Percentiles rank a stretch among this genome's conserved stretches.
Conservation (phyloP, 2,888 invertebrate genomes). For the Erannis defoliaria region DNA sequence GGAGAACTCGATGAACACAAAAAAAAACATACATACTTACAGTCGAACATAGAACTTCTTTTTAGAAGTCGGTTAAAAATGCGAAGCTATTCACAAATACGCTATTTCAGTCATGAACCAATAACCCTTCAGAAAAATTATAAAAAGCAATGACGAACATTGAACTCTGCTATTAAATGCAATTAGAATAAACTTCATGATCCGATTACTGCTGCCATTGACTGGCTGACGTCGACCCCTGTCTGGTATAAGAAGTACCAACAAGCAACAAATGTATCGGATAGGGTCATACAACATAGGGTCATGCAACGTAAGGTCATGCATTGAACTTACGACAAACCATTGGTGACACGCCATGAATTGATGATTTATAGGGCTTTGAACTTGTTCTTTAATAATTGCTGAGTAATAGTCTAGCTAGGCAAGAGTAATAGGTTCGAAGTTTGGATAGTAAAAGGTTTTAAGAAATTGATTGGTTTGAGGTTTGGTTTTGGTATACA, state of each 20-base stretch:
- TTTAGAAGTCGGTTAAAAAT: too few relatives aligned
- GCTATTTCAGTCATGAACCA: too few relatives aligned
- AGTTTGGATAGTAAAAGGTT: background rate
- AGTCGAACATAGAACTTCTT: too few relatives aligned
- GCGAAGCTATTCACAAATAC: too few relatives aligned
- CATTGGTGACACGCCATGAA: constrained; percentile 16
- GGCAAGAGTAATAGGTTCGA: background rate
- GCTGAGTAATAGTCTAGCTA: constrained; percentile 2
- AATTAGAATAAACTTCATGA: constrained; percentile 3
- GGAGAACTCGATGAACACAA: too few relatives aligned
- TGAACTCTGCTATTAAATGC: background rate
- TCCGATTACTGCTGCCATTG: constrained; percentile 15
- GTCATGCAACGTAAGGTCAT: constrained; percentile 16
- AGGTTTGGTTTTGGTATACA: too few relatives aligned
- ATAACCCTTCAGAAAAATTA: background rate
- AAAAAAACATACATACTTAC: too few relatives aligned
- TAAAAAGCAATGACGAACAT: background rate
- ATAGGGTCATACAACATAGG: constrained; percentile 12
- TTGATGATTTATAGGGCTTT: constrained; percentile 27
- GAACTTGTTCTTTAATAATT: constrained; percentile 17
- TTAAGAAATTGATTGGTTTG: background rate
- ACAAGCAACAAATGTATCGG: constrained; percentile 16
- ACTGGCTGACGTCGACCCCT: constrained; percentile 11
- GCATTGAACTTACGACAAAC: constrained; percentile 21
- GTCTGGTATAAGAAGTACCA: constrained; percentile 21